These are phyloP conservation scores for Dromas ardeola DNA, from an alignment of 2,113 vertebrate species.

Conservation along the genomic window DNA sequence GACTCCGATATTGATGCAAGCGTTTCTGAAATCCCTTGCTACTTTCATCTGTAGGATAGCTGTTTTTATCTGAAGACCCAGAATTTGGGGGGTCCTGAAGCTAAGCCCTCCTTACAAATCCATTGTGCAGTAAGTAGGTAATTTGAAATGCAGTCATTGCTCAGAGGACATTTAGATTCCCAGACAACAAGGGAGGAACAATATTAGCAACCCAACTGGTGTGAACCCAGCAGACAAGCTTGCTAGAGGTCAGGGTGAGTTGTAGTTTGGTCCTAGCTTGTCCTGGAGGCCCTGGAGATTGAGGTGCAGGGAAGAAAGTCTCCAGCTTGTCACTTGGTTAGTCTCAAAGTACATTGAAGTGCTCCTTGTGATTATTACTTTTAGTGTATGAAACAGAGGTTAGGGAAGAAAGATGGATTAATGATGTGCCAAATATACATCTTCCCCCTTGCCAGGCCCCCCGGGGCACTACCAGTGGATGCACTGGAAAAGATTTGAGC, in stretches of 20 bases:
- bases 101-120: background rate
- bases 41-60: background rate
- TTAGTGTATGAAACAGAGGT: background rate
- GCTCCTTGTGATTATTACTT: background rate
- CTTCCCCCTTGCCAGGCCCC: background rate
- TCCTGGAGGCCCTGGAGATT: background rate
- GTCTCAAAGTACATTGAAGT: background rate
- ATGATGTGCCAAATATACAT: background rate
- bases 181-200: fast-evolving
- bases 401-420: background rate
- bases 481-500: background rate
- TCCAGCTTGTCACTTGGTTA: background rate
- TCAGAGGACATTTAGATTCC: background rate
- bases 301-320: background rate
- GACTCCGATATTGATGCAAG: background rate
- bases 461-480: background rate
- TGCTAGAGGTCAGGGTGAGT: background rate
- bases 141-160: background rate
- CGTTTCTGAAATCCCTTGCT: background rate
- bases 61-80: background rate
- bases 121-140: background rate
- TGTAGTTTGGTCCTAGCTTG: background rate
- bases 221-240: background rate
- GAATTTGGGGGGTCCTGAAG: background rate
- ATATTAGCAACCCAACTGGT: background rate